Evolutionary conservation across 1,140 invertebrate species (phyloP), one percentile per base, ranked within the genome.

Genomic region (Zaprionus tsacasi): DNA sequence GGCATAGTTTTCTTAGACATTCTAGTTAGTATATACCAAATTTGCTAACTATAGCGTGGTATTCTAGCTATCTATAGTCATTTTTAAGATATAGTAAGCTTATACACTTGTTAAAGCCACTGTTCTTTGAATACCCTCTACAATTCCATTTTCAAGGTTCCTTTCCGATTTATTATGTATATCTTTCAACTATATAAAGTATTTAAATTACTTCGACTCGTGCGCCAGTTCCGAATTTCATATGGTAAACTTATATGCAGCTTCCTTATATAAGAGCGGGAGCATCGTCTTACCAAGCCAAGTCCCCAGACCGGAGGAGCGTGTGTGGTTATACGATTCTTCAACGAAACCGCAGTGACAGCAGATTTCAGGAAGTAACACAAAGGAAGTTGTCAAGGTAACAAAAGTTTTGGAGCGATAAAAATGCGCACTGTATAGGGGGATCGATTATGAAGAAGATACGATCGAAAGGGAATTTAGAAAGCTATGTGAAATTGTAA

Each of bases 231-330:
- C 45, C 45, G 45, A 25, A 50, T 50, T 50, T 21, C 45, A 50
- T 50, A 25, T 25, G 45, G 45, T 50, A 50, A 50, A 50, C 45
- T 12, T 15, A 50, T 50, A 50, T 25, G 45, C 45, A 50, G 57
- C 36, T 21, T 61, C 40, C 59, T 61, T 40, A 61, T 15, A 27
- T 48, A 61, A 61, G 40, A 12, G n/a, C 4, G 33, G 2, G 33
- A 61, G 59, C 48, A 54, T 65, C 61, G 61, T 65, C 35, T 65
- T 65, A 54, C 61, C 50, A 21, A 6, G 1, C 15, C 17, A 48
- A 17, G 10, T 10, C 45, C 45, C 10, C 45, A 48, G 15, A 4
- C n/a, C 15, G 45, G 10, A 50, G 45, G 10, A 50, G 45, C 45
- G 45, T 25, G 17, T 50, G 17, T 25, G 45, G 45, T 50, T 25